Percentiles rank a stretch among this genome's conserved stretches.
These are phyloP conservation scores for Dryococelus australis DNA, from an alignment of 2,888 invertebrate genomes.

Conservation along the genomic window DNA sequence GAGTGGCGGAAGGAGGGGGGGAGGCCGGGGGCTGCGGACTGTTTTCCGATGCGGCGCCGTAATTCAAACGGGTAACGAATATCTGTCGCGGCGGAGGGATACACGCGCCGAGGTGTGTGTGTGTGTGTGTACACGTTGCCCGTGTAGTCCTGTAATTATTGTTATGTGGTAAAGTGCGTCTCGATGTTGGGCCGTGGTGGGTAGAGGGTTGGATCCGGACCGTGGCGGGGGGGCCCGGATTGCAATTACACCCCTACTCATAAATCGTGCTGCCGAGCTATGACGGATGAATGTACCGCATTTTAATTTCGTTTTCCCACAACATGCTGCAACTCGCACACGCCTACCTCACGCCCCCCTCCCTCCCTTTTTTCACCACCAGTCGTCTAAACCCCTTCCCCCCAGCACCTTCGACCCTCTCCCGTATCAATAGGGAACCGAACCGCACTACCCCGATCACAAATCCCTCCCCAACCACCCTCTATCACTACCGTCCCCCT, in stretches of 20 bases:
- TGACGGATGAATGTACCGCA: conserved; percentile 44
- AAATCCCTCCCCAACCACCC: not conserved
- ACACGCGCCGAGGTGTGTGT: no score
- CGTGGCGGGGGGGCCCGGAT: conserved; percentile 19
- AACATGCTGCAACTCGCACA: conserved; percentile 1
- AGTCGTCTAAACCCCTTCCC: not conserved
- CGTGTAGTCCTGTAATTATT: no score
- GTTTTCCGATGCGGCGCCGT: conserved; percentile 42
- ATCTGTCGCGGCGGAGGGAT: no score
- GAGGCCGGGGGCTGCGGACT: not conserved
- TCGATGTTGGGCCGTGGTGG: not conserved
- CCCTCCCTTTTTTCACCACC: not conserved
- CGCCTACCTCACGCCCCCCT: not conserved
- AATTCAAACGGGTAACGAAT: no score
- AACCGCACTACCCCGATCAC: not conserved
- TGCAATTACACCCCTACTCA: conserved; percentile 43
- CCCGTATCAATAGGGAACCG: not conserved
- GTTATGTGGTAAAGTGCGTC: conserved; percentile 39
- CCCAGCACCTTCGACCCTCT: not conserved
- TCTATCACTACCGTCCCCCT: no score
- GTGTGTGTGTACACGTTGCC: no score
- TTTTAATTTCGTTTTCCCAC: conserved; percentile 41
- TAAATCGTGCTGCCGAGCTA: conserved; percentile 40
- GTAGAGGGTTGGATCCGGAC: not conserved
- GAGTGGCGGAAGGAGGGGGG: not conserved